Evolutionary conservation across 2,797 vertebrate genomes (phyloP).

Genomic region (Ctenopoma multispine): DNA sequence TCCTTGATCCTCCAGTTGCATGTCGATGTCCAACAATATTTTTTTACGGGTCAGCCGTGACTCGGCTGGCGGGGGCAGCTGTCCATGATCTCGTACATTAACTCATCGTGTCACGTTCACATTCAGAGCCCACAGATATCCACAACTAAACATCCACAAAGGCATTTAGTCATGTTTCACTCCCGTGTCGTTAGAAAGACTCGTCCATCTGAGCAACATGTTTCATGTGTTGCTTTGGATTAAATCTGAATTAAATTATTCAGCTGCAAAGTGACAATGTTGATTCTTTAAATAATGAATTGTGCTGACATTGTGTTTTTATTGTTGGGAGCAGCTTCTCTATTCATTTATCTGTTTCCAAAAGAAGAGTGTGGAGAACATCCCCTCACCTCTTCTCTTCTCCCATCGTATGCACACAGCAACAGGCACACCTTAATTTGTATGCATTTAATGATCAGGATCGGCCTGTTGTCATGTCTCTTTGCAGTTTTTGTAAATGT

Average conservation of each 20-base stretch:
- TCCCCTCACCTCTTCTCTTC: too few species aligned
- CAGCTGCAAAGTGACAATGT: too few species aligned
- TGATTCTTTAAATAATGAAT: too few species aligned
- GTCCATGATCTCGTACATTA: too few species aligned
- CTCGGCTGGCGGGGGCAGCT: too few species aligned
- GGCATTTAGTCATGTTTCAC: neutral
- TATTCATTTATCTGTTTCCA: neutral
- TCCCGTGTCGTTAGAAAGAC: neutral
- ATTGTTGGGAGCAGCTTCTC: neutral
- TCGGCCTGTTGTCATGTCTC: neutral
- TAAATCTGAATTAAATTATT: neutral
- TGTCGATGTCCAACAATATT: too few species aligned
- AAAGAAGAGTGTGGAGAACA: neutral
- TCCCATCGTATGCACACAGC: neutral
- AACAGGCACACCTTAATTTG: too few species aligned
- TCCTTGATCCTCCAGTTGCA: too few species aligned
- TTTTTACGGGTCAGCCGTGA: too few species aligned
- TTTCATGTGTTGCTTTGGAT: neutral
- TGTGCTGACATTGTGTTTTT: neutral
- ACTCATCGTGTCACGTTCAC: too few species aligned
- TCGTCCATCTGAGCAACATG: slow-evolving; percentile 1
- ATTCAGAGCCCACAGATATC: slow-evolving; percentile 5
- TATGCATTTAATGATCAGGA: neutral
- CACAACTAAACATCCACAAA: neutral
- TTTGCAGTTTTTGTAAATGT: slow-evolving; percentile 9